Evolutionary conservation across 1,140 invertebrate species (phyloP), one percentile per base, ranked within the genome.

Genomic region (Mya arenaria): DNA sequence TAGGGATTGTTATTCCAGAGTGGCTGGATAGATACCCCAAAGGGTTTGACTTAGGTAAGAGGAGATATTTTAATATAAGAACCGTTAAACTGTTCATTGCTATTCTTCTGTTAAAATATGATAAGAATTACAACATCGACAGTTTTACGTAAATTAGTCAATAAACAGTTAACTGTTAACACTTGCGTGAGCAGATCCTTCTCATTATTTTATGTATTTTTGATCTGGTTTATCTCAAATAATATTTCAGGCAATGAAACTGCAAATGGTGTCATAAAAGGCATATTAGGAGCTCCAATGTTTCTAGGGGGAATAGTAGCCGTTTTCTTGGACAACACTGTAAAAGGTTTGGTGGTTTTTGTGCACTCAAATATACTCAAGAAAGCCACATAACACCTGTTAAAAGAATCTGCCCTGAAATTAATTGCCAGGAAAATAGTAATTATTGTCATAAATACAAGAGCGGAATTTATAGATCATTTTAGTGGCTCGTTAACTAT

Each of bases 1-100:
- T 97, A 84, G 96, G 96, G 4, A 89, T 97, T 91, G 93, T 96
- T 0, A 89, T 97, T 48, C 96, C 96, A 0, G 94, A 95, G 79
- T 97, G 96, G 96, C 68, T 90, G 1, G 66, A 85, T 13, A 25
- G 52, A 23, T 92, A 97, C 91, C 94, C 95, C 3, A 94, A 94
- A 6, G 94, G 93, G 28, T 95, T 97, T 30, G 88, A 95, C 71
- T 96, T 96, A 0, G 96, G 96, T 92, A 84, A 36, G 48, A 52
- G n/a, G n/a, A n/a, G n/a, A n/a, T n/a, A n/a, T n/a, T n/a, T n/a
- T n/a, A 10, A 58, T 62, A 48, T 48, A 13, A 13, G 10, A 48
- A 13, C n/a, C 44, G 44, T 48, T 48, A n/a, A 48, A n/a, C 44
- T 48, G n/a, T n/a, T 52, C n/a, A 17, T 52, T 15, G 15, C n/a